phyloP scores from a whole-genome alignment of 1,140 invertebrate genomes.

The Caenorhabditis latens region DNA sequence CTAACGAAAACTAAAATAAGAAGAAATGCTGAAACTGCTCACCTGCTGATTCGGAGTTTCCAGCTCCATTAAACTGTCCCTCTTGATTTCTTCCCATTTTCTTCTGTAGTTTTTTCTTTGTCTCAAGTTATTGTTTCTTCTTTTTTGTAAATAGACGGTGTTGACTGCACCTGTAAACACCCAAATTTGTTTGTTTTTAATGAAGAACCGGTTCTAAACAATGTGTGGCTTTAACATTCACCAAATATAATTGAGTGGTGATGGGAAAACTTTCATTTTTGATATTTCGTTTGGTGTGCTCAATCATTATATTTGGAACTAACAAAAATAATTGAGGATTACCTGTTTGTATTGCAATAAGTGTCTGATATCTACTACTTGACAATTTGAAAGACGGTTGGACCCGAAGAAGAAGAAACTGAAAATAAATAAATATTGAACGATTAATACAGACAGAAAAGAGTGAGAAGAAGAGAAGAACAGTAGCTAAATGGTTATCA shows the following conservation, averaged over 20 bases:
- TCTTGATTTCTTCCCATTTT: conserved; percentile 47
- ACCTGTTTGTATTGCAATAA: neutral
- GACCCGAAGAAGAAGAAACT: conserved; percentile 32
- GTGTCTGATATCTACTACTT: conserved; percentile 10
- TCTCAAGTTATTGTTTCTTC: conserved; percentile 19
- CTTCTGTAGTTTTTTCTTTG: neutral
- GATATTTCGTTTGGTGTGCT: neutral
- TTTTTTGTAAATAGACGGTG: neutral
- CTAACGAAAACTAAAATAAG: neutral
- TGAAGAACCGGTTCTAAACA: too few relatives aligned
- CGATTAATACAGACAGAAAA: neutral
- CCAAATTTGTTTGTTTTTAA: neutral
- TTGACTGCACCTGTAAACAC: conserved; percentile 25
- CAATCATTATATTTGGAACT: neutral
- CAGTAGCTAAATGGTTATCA: neutral
- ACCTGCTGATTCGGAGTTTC: conserved; percentile 51
- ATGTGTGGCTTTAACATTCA: neutral
- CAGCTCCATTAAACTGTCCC: conserved; percentile 52
- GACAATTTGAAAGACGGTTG: conserved; percentile 35
- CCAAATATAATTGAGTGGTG: neutral
- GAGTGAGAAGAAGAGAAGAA: neutral
- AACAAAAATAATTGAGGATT: neutral
- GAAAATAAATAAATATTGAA: neutral
- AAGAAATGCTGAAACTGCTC: neutral
- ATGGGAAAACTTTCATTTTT: too few relatives aligned